Evolutionary conservation across 2,113 vertebrate species (phyloP), one percentile per base, ranked within the genome.

Genomic region (Lepus americanus): DNA sequence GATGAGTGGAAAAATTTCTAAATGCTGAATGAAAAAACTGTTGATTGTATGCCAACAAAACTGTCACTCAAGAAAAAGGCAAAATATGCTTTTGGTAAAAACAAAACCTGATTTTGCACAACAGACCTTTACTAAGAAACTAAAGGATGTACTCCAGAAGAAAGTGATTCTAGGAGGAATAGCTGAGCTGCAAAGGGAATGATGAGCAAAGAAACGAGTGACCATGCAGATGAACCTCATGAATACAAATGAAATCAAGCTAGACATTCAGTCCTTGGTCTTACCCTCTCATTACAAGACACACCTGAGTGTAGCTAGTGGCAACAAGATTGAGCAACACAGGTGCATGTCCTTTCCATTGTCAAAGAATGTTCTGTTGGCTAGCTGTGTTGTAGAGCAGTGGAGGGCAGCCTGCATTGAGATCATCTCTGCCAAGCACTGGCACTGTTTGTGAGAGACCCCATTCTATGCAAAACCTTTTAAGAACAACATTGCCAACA

Each of bases 201-300:
- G 39, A 51, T 90, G 79, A 64, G 29, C 2, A 39, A 82, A 76
- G 33, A 67, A 61, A 63, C 70, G 63, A 31, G 29, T 95, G 64
- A 72, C n/a, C 27, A 13, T 70, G 17, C 63, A 82, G 69, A 23
- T 53, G 53, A 29, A 72, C 66, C 6, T 44, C 85, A 79, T 78
- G 44, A 69, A 72, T 78, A 70, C 87, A 90, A 87, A 33, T 87
- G 27, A 76, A 77, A 33, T 67, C 51, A 61, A 95, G 69, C 76
- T 44, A 29, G 70, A 81, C 66, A 44, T 49, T 33, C 8, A 79
- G 6, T 49, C 36, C 10, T 81, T 29, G 33, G 31, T 36, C 67
- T n/a, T 61, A 9, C 61, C 19, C n/a, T 7, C 5, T 10, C 51
- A 61, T 79, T 96, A 23, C 77, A 82, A 44, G 39, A 69, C 22